Evolutionary conservation across 2,797 vertebrate genomes (phyloP), one percentile per base, ranked within the genome.

Genomic region (Erpetoichthys calabaricus): DNA sequence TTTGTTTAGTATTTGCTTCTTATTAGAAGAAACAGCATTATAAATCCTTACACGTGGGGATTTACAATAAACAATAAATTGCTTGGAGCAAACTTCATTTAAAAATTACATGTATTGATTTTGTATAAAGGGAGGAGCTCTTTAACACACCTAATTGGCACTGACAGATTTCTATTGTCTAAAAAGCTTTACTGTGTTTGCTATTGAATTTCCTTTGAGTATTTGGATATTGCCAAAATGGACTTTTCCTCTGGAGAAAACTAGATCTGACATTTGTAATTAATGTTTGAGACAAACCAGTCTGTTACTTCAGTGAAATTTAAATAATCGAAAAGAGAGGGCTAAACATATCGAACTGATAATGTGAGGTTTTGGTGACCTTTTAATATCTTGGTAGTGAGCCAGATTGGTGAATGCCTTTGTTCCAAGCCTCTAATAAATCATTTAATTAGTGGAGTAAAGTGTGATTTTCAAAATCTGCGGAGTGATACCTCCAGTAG

Each of bases 151-250:
- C 55, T 82, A 81, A 77, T 82, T 78, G 78, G 80, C 80, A 83
- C 72, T 81, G 80, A 80, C 80, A 82, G 73, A 78, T 25, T 76
- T 76, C 80, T 84, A 82, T 81, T 80, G 72, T 59, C 64, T 69
- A 70, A 70, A 70, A 71, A 69, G 57, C 66, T 63, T 66, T 69
- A 67, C 60, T 64, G 42, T 67, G 71, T 73, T 70, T 8, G 8
- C 68, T 65, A 84, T 81, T 75, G 72, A 78, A 84, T 88, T 85
- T 85, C 76, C 80, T 81, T 79, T 75, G 81, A 69, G 80, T 86
- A 25, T 85, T 85, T 76, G 67, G 67, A 72, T 77, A 82, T 82
- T 75, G 80, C 79, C 75, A 80, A 80, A 84, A 75, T 77, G 75
- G 70, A 77, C 74, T 65, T 65, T 64, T 66, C 78, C 73, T 72